Conservation (phyloP, 2,888 invertebrate species). For the Tetanocera ferruginea region DNA sequence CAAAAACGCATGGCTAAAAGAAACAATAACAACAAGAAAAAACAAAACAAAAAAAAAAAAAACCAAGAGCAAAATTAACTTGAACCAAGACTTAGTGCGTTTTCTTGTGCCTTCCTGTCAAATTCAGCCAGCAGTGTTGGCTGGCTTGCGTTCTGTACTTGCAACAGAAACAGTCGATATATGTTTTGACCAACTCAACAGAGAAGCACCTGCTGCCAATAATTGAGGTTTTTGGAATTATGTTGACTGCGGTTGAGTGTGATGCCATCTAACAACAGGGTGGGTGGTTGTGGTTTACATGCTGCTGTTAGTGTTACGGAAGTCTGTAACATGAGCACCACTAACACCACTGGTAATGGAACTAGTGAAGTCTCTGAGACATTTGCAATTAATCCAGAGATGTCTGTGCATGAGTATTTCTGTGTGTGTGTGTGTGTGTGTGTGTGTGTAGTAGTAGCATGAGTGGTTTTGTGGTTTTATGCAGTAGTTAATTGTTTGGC, state of each 20-base stretch:
- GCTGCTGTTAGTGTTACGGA: background rate
- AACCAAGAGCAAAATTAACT: background rate
- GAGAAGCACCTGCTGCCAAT: conserved; percentile 16
- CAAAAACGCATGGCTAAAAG: background rate
- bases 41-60: background rate
- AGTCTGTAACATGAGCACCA: background rate
- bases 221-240: conserved; percentile 13
- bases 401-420: background rate
- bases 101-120: too few relatives aligned
- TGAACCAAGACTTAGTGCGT: background rate
- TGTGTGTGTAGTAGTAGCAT: background rate
- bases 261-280: background rate
- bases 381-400: conserved; percentile 10
- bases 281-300: background rate
- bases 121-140: too few relatives aligned
- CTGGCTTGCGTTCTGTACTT: too few relatives aligned
- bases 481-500: conserved; percentile 52
- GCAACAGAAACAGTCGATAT: background rate
- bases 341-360: background rate
- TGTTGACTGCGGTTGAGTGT: conserved; percentile 7
- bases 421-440: background rate
- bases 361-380: background rate
- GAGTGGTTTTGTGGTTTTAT: background rate
- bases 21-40: background rate
- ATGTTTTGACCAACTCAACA: conserved; percentile 31